phyloP scores from a whole-genome alignment of 1,140 invertebrate species.

The Sarcophaga peregrina region DNA sequence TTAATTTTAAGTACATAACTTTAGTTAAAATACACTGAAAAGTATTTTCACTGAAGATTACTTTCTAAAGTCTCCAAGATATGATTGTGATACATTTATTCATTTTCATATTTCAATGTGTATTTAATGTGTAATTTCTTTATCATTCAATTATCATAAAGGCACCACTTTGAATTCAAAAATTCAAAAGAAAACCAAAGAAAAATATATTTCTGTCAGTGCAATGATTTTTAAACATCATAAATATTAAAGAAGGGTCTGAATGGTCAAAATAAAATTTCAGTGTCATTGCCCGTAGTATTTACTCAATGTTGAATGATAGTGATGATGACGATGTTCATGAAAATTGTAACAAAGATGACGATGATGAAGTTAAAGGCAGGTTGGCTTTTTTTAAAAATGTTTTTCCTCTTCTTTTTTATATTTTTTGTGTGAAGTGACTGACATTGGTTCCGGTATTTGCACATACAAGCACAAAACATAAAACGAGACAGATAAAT shows the following conservation, averaged over 20 bases:
- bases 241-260: conserved; percentile 32
- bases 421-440: conserved; percentile 26
- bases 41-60: too few relatives aligned
- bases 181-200: neutral
- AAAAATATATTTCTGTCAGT: neutral
- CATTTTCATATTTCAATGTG: too few relatives aligned
- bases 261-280: conserved; percentile 34
- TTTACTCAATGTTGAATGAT: neutral
- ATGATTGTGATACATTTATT: too few relatives aligned
- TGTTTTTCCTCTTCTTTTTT: conserved; percentile 1
- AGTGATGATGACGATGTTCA: neutral
- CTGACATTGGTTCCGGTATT: conserved; percentile 36
- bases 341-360: conserved; percentile 1
- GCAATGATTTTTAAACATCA: neutral
- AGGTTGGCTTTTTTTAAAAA: neutral
- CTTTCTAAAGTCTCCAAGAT: too few relatives aligned
- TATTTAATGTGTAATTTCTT: neutral
- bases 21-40: conserved; percentile 12
- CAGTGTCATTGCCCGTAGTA: conserved; percentile 39
- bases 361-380: conserved; percentile 17
- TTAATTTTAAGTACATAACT: neutral
- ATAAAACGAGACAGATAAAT: neutral
- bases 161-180: neutral
- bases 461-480: conserved; percentile 7
- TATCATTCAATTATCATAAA: neutral